Evolutionary conservation across 1,140 invertebrate species (phyloP), one percentile per base, ranked within the genome.

Genomic region (Ephestia elutella): DNA sequence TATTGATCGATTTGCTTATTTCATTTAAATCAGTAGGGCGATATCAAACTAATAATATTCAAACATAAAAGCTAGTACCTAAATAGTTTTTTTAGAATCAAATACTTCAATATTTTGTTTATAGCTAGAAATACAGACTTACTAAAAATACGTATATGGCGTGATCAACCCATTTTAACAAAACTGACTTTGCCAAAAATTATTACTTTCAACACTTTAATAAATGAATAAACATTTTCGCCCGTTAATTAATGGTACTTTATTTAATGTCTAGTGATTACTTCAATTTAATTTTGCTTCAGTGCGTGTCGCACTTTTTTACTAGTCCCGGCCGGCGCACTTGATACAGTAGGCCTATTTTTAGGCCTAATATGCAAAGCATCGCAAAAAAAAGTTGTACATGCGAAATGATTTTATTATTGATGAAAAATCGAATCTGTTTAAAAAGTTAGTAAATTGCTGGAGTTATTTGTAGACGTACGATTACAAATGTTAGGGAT

Each of bases 311-410:
- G 38, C 38, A 44, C 38, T 44, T 44, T 44, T 11, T 44, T 15
- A 2, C 38, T 44, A 44, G 38, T 15, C 38, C 15, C 15, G 2
- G 38, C 56, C 56, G 56, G 3, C 49, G 49, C 56, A 25, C 4
- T 50, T 20, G 3, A 53, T 25, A n/a, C 20, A 15, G 9, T 58
- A 58, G 56, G 56, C 56, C 56, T 58, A 58, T 19, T 25, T 49
- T 35, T 58, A 51, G 56, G 49, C 56, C 56, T 58, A 58, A 21
- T 25, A 21, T 25, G 20, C 21, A n/a, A n/a, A 25, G 20, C 50
- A 11, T 25, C 50, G 49, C 20, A n/a, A 15, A 53, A 53, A 21
- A 15, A 53, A 53, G 11, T 3, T 25, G 19, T n/a, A n/a, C n/a
- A n/a, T 18, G 35, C 3, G 9, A 32, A 11, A 32, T 3, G 30